A percentile compares a stretch with the other conserved stretches of the same genome.
phyloP scores from a whole-genome alignment of 2,888 invertebrate species.

The Apodemia duryi region DNA sequence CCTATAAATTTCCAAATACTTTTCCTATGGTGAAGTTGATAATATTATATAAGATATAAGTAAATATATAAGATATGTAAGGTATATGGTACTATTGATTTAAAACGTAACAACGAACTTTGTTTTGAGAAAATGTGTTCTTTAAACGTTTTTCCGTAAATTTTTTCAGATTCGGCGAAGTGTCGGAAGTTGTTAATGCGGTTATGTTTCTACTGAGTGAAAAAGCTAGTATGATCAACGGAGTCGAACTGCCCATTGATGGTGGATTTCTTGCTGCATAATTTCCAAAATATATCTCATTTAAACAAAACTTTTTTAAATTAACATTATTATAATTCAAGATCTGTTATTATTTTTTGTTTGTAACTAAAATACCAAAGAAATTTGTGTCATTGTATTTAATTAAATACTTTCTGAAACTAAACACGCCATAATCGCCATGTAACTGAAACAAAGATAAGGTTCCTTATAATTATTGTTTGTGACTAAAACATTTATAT shows the following conservation, averaged over 20 bases:
- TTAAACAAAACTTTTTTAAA: slow-evolving; percentile 6
- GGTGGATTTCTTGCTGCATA: slow-evolving; percentile 85
- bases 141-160: no score
- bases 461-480: slow-evolving; percentile 6
- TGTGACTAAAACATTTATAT: slow-evolving; percentile 2
- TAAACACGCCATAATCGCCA: neutral
- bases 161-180: slow-evolving; percentile 78
- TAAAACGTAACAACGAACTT: no score
- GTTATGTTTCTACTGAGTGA: slow-evolving; percentile 85
- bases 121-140: no score
- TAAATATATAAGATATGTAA: no score
- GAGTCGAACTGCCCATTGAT: slow-evolving; percentile 59
- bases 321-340: slow-evolving; percentile 19
- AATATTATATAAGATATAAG: no score
- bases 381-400: slow-evolving; percentile 15
- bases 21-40: no score
- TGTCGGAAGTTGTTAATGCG: slow-evolving; percentile 86
- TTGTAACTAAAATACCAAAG: slow-evolving; percentile 32
- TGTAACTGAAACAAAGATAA: slow-evolving; percentile 2
- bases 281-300: slow-evolving; percentile 24
- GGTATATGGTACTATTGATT: no score
- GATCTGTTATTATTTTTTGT: slow-evolving; percentile 32
- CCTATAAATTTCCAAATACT: no score
- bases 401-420: slow-evolving; percentile 1
- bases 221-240: slow-evolving; percentile 84